A percentile compares a stretch with the other conserved stretches of the same genome.
Evolutionary conservation across 2,888 invertebrate species (phyloP).

Genomic region (Autographa pulchrina): DNA sequence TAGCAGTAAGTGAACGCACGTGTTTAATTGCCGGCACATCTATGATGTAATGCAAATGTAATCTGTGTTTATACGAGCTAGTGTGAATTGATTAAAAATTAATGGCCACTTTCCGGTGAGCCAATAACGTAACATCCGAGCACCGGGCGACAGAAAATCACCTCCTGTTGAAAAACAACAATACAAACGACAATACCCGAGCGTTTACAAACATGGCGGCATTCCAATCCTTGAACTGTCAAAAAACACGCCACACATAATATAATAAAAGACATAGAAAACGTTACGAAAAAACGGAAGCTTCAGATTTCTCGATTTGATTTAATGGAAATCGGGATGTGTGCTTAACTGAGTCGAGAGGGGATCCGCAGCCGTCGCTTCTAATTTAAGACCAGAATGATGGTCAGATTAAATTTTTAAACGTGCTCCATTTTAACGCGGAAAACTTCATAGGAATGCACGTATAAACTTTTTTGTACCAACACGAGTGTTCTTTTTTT

Average conservation of each 20-base stretch:
- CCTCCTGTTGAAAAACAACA: conserved; percentile 38
- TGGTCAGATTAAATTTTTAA: conserved; percentile 57
- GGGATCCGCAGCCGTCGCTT: conserved; percentile 45
- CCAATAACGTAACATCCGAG: conserved; percentile 29
- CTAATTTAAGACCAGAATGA: conserved; percentile 58
- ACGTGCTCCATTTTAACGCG: conserved; percentile 42
- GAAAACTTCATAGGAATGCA: conserved; percentile 50
- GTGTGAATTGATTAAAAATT: conserved; percentile 25
- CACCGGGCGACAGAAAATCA: conserved; percentile 25
- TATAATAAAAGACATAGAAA: conserved; percentile 25
- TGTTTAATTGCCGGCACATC: neutral
- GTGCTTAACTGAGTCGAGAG: conserved; percentile 51
- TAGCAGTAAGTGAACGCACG: neutral
- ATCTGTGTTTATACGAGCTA: conserved; percentile 15
- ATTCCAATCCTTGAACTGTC: conserved; percentile 28
- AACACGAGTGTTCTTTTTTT: conserved; percentile 40
- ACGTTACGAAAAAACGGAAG: conserved; percentile 30
- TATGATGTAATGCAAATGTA: conserved; percentile 13
- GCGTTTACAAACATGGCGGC: conserved; percentile 23
- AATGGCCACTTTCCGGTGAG: conserved; percentile 37
- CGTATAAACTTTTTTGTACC: conserved; percentile 43
- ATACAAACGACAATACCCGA: conserved; percentile 22
- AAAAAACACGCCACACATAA: conserved; percentile 26
- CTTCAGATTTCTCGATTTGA: conserved; percentile 44
- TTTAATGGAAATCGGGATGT: conserved; percentile 51